Evolutionary conservation across 2,113 vertebrate genomes (phyloP).

Genomic region (Copsychus sechellarum): DNA sequence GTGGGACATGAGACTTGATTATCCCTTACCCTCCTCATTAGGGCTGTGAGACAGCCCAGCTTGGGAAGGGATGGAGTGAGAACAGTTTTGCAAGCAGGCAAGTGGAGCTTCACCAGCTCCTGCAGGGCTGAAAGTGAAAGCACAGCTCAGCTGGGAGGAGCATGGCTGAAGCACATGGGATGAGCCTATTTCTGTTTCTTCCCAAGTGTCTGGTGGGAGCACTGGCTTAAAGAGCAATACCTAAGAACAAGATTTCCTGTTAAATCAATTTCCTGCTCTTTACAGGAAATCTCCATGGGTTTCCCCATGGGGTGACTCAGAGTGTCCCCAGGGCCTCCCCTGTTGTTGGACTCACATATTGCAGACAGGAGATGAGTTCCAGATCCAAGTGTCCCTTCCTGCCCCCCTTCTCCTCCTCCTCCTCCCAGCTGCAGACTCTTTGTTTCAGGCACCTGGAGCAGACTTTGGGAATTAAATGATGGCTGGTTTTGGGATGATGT

Average conservation of each 20-base stretch:
- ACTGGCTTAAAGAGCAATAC: neutral
- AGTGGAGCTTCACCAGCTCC: neutral
- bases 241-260: neutral
- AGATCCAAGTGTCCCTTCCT: neutral
- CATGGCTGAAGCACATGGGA: accelerated
- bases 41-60: neutral
- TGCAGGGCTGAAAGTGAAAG: neutral
- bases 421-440: neutral
- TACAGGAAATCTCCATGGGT: neutral
- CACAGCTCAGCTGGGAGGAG: neutral
- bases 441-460: neutral
- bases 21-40: neutral
- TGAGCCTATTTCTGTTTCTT: neutral
- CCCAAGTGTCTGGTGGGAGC: neutral
- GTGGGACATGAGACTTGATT: accelerated
- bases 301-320: neutral
- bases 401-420: neutral
- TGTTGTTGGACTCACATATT: accelerated
- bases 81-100: neutral
- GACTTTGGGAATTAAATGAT: neutral
- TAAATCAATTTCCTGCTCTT: neutral
- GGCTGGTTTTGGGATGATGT: neutral
- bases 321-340: neutral
- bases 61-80: neutral
- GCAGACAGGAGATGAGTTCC: neutral